Percentiles rank a stretch among this genome's conserved stretches.
Evolutionary conservation across 2,797 vertebrate species (phyloP).

Genomic region (Steatocranus sp.): DNA sequence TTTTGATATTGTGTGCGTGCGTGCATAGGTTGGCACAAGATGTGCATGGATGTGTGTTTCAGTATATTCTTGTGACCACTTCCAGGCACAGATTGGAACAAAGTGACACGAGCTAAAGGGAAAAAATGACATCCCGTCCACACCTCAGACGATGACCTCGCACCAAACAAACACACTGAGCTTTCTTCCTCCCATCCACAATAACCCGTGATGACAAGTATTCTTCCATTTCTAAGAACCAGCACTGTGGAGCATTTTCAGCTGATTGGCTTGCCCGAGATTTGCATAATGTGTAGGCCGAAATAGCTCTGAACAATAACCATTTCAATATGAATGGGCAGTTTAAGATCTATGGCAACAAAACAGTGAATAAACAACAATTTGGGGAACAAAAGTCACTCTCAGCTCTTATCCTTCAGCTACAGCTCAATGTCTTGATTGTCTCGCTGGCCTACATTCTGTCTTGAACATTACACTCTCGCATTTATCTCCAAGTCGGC

Average conservation of each 20-base stretch:
- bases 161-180: background rate
- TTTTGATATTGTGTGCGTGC: background rate
- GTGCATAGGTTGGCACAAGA: background rate
- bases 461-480: slow-evolving; percentile 3
- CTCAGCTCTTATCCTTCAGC: slow-evolving; percentile 19
- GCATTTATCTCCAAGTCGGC: slow-evolving; percentile 31
- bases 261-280: slow-evolving; percentile 36
- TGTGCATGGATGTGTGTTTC: background rate
- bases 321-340: slow-evolving; percentile 33
- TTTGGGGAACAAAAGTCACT: slow-evolving; percentile 37
- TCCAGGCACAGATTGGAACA: background rate
- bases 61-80: background rate
- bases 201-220: slow-evolving; percentile 35
- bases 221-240: slow-evolving; percentile 24
- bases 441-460: slow-evolving; percentile 36
- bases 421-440: slow-evolving; percentile 33
- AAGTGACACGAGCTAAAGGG: slow-evolving; percentile 8
- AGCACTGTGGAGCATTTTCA: slow-evolving; percentile 8
- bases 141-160: slow-evolving; percentile 12
- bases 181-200: background rate
- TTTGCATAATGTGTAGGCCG: slow-evolving; percentile 51
- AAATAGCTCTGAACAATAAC: slow-evolving; percentile 46
- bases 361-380: slow-evolving; percentile 52
- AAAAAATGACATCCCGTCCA: slow-evolving; percentile 18
- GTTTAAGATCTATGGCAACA: slow-evolving; percentile 58